phyloP scores from a whole-genome alignment of 2,888 invertebrate species.

The Leptopilina myrica region DNA sequence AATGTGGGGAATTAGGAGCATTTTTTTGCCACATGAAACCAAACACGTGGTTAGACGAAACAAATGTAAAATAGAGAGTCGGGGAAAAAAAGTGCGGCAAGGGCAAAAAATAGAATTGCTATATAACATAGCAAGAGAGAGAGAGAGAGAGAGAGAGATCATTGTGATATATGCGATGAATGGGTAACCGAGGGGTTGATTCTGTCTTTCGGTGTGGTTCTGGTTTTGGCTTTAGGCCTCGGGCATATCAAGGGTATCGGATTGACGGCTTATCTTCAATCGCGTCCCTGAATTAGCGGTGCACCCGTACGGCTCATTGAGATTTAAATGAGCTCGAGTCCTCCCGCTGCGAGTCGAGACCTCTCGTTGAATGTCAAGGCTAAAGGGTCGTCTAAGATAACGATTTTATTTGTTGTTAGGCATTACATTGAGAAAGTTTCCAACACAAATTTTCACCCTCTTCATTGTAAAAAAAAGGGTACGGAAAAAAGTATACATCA shows the following conservation, averaged over 20 bases:
- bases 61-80: conserved; percentile 12
- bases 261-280: conserved; percentile 61
- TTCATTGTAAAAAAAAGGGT: not conserved
- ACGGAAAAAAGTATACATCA: too few relatives aligned
- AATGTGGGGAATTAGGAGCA: conserved; percentile 44
- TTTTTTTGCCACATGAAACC: conserved; percentile 54
- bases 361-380: conserved; percentile 22
- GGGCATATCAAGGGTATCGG: conserved; percentile 60
- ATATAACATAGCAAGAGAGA: not conserved
- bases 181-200: conserved; percentile 50
- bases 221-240: conserved; percentile 54
- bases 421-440: conserved; percentile 9
- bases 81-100: not conserved
- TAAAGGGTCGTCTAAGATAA: conserved; percentile 37
- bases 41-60: conserved; percentile 51
- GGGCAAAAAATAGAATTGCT: conserved; percentile 41
- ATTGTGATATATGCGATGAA: conserved; percentile 53
- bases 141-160: conserved; percentile 26
- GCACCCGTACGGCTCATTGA: conserved; percentile 56
- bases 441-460: conserved; percentile 26
- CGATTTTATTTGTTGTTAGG: conserved; percentile 30
- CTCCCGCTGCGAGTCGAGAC: conserved; percentile 52
- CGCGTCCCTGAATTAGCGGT: conserved; percentile 56
- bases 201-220: conserved; percentile 42
- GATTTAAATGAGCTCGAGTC: conserved; percentile 56